Evolutionary conservation across 2,113 vertebrate genomes (phyloP).

Genomic region (Lophius piscatorius): DNA sequence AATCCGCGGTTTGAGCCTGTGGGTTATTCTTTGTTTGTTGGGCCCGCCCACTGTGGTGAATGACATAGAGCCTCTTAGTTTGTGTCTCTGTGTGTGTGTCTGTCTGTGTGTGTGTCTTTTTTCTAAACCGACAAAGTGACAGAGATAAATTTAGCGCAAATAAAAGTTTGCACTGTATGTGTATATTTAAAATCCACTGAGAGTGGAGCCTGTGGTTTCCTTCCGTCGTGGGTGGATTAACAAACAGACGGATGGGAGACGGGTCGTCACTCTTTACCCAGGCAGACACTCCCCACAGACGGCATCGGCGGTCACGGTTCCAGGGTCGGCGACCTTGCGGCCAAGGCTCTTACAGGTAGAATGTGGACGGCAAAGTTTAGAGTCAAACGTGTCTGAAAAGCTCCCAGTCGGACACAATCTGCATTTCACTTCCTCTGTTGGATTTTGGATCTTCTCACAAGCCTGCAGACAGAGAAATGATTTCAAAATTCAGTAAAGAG

Average conservation of each 20-base stretch:
- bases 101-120: conserved; percentile 16
- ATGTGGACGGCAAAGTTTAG: conserved; percentile 79
- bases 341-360: conserved; percentile 74
- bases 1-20: conserved; percentile 19
- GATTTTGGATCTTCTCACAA: conserved; percentile 65
- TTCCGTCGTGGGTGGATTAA: background rate
- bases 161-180: conserved; percentile 14
- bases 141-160: conserved; percentile 19
- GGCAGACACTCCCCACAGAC: conserved; percentile 85
- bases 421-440: conserved; percentile 73
- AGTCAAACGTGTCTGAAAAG: conserved; percentile 81
- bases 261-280: conserved; percentile 75
- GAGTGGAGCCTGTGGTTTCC: conserved; percentile 3
- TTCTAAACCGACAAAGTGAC: conserved; percentile 9
- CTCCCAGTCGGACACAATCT: conserved; percentile 80
- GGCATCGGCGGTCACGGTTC: conserved; percentile 73
- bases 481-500: background rate
- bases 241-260: conserved; percentile 14
- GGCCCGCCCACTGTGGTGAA: conserved; percentile 19
- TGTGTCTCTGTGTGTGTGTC: background rate
- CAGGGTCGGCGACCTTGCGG: conserved; percentile 69
- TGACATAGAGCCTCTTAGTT: conserved; percentile 11
- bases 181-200: conserved; percentile 1
- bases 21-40: conserved; percentile 12
- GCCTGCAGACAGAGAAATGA: conserved; percentile 58